A percentile compares a stretch with the other conserved stretches of the same genome.
These are phyloP conservation scores for Saguinus midas DNA, from an alignment of 2,113 vertebrate genomes.

Conservation along the genomic window DNA sequence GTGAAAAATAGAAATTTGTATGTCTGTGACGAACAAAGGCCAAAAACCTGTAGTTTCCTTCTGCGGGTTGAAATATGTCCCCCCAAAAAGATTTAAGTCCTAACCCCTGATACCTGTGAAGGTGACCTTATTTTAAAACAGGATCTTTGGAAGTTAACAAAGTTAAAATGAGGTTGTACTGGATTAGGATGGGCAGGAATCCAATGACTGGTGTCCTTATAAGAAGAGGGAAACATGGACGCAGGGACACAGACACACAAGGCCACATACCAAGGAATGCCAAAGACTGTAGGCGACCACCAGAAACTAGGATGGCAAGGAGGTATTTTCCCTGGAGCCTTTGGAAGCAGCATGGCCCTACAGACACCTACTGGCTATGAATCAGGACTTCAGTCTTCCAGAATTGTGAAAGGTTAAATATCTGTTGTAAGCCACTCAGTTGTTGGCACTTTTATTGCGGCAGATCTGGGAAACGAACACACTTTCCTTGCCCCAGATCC, in stretches of 20 bases:
- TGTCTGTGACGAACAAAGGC: neutral
- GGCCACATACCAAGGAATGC: neutral
- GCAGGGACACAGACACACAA: neutral
- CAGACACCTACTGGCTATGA: neutral
- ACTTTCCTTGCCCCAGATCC: neutral
- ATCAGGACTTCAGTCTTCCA: neutral
- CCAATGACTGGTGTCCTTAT: neutral
- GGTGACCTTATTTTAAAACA: neutral
- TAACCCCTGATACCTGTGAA: neutral
- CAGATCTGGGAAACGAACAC: neutral
- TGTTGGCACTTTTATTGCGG: neutral
- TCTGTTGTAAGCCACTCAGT: neutral
- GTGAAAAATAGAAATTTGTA: neutral
- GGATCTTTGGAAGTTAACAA: neutral
- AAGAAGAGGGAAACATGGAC: neutral
- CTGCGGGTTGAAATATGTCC: neutral
- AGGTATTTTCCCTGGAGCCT: neutral
- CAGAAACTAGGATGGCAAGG: neutral
- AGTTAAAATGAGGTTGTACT: neutral
- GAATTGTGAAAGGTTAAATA: neutral
- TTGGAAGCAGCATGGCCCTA: neutral
- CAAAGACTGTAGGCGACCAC: neutral
- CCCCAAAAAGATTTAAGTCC: neutral
- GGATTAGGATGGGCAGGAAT: too few species aligned
- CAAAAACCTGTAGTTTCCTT: neutral